Percentiles rank a stretch among this genome's conserved stretches.
Conservation (phyloP, 2,113 vertebrate genomes). For the Pseudorectes ferrugineus region DNA sequence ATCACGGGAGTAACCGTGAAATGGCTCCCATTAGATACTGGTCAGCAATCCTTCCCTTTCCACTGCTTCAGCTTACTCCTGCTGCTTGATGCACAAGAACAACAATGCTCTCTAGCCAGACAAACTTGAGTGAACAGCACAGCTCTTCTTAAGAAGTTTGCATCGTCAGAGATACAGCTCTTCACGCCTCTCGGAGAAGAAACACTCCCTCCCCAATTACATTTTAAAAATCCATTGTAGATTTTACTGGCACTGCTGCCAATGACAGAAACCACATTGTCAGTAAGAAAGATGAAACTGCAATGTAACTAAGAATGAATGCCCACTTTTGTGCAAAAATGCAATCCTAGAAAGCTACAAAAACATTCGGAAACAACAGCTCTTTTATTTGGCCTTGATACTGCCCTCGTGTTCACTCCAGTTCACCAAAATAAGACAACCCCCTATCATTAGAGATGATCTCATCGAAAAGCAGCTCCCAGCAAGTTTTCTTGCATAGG, state of each 20-base stretch:
- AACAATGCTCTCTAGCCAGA: neutral
- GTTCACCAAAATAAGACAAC: slow-evolving; percentile 8
- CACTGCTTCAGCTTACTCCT: neutral
- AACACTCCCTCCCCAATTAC: neutral
- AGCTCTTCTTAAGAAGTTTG: neutral
- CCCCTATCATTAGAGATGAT: neutral
- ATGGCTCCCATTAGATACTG: neutral
- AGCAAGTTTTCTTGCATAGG: neutral
- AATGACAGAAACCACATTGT: neutral
- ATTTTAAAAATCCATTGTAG: neutral
- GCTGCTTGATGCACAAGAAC: neutral
- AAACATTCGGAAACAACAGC: neutral
- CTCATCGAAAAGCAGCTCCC: neutral
- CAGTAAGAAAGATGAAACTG: neutral
- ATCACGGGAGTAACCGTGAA: neutral
- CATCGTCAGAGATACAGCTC: neutral
- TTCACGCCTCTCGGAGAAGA: neutral
- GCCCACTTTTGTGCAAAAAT: neutral
- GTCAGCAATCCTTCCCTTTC: neutral
- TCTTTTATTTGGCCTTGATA: neutral
- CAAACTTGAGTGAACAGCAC: neutral
- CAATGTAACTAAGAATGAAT: neutral
- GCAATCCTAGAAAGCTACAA: neutral
- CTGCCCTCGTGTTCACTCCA: neutral
- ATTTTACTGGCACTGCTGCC: neutral